phyloP scores from a whole-genome alignment of 2,113 vertebrate species.

The Amphiprion percula region DNA sequence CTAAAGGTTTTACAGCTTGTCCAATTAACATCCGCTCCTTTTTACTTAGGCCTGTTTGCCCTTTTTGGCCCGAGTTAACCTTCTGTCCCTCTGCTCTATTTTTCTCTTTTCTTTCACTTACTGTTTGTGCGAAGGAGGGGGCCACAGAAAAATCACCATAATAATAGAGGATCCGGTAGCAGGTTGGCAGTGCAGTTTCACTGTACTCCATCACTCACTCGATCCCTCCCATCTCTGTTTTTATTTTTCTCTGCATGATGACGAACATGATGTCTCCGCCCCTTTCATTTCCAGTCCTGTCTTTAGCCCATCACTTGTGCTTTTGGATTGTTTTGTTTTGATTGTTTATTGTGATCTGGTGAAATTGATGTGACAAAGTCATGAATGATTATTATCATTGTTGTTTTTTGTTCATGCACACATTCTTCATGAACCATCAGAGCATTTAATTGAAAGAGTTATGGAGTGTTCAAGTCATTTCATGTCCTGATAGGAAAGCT shows the following conservation, averaged over 20 bases:
- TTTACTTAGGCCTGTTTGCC: constrained; percentile 29
- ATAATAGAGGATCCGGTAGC: constrained; percentile 98
- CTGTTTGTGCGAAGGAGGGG: constrained; percentile 84
- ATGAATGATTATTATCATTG: not conserved
- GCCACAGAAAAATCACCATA: constrained; percentile 96
- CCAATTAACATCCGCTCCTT: constrained; percentile 17
- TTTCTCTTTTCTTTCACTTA: constrained; percentile 58
- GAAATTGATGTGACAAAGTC: constrained; percentile 6
- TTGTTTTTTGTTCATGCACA: constrained; percentile 25
- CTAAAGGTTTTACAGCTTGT: constrained; percentile 8
- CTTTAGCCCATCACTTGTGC: constrained; percentile 39
- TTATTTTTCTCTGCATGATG: constrained; percentile 57
- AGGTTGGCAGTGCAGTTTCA: constrained; percentile 90
- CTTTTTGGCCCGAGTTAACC: constrained; percentile 47
- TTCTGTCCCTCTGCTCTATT: constrained; percentile 73
- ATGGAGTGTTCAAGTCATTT: no score
- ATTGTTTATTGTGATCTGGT: constrained; percentile 11
- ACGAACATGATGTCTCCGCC: constrained; percentile 13
- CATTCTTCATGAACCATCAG: constrained; percentile 6
- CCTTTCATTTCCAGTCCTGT: constrained; percentile 43
- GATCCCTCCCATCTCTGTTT: constrained; percentile 6
- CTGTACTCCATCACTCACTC: constrained; percentile 76
- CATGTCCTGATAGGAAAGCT: no score
- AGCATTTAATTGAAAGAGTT: no score
- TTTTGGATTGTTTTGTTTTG: constrained; percentile 2